Evolutionary conservation across 2,113 vertebrate species (phyloP).

Genomic region (Calyptomena viridis): DNA sequence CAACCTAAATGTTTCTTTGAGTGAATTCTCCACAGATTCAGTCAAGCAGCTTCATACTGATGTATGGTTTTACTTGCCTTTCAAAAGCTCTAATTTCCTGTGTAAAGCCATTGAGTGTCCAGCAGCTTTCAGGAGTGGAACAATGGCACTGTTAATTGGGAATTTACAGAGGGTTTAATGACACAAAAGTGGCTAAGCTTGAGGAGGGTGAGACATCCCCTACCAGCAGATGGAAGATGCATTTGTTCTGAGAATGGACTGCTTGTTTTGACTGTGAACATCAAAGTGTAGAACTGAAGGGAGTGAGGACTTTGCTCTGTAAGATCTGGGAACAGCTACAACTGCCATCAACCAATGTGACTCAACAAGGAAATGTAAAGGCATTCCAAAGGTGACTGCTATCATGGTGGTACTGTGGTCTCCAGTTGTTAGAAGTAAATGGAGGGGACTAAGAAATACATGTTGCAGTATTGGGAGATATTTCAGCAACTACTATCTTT

Average conservation of each 20-base stretch:
- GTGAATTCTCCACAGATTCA: not conserved
- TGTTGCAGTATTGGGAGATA: not conserved
- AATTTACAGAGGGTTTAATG: not conserved
- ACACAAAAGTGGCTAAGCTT: not conserved
- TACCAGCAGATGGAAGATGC: not conserved
- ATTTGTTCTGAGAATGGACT: not conserved
- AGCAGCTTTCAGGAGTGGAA: not conserved
- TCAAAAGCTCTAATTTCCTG: not conserved
- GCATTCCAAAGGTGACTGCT: constrained; percentile 60
- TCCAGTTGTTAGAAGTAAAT: not conserved
- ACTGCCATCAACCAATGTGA: not conserved
- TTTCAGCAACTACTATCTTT: not conserved
- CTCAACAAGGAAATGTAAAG: constrained; percentile 2
- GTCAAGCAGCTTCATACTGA: not conserved
- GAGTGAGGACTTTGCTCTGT: constrained; percentile 15
- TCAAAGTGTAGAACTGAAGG: not conserved
- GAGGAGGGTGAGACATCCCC: not conserved
- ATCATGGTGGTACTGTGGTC: not conserved
- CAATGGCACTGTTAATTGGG: not conserved
- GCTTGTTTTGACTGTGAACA: not conserved
- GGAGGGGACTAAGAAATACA: not conserved
- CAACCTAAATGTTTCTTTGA: not conserved
- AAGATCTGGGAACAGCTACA: not conserved
- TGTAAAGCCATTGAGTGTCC: not conserved
- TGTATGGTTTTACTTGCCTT: not conserved